Percentiles rank a stretch among this genome's conserved stretches.
Evolutionary conservation across 2,888 invertebrate genomes (phyloP).

Genomic region (Lasioglossum figueresi): DNA sequence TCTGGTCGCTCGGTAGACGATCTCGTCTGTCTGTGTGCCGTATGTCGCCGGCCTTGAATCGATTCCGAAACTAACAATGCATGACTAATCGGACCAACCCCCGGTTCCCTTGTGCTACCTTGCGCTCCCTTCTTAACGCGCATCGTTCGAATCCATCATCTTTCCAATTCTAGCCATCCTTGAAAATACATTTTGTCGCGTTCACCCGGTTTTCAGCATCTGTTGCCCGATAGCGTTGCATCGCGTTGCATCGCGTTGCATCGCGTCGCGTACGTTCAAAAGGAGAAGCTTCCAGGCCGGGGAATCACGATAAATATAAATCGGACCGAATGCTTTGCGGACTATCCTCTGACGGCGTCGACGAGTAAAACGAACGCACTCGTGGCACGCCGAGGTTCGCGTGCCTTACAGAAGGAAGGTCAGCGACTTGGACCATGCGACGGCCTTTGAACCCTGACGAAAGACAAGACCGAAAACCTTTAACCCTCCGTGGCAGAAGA

Average conservation of each 20-base stretch:
- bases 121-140: slow-evolving; percentile 37
- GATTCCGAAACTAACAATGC: slow-evolving; percentile 65
- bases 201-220: slow-evolving; percentile 1
- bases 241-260: too few species aligned
- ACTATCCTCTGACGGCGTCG: slow-evolving; percentile 30
- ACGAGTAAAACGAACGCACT: slow-evolving; percentile 58
- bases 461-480: slow-evolving; percentile 41
- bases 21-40: slow-evolving; percentile 59
- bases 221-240: neutral
- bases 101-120: neutral
- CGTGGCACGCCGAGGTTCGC: slow-evolving; percentile 55
- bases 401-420: slow-evolving; percentile 57
- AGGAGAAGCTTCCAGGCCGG: neutral
- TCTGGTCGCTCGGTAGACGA: slow-evolving; percentile 46
- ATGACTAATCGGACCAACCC: slow-evolving; percentile 41
- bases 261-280: neutral
- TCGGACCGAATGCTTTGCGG: slow-evolving; percentile 25
- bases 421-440: slow-evolving; percentile 44
- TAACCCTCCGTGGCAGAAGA: slow-evolving; percentile 7
- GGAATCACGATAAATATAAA: slow-evolving; percentile 54
- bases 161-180: slow-evolving; percentile 19
- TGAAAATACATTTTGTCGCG: slow-evolving; percentile 21
- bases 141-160: slow-evolving; percentile 21
- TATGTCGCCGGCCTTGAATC: slow-evolving; percentile 67
- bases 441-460: slow-evolving; percentile 46